Percentiles rank a stretch among this genome's conserved stretches.
Evolutionary conservation across 1,140 invertebrate species (phyloP).

Genomic region (Phortica variegata): DNA sequence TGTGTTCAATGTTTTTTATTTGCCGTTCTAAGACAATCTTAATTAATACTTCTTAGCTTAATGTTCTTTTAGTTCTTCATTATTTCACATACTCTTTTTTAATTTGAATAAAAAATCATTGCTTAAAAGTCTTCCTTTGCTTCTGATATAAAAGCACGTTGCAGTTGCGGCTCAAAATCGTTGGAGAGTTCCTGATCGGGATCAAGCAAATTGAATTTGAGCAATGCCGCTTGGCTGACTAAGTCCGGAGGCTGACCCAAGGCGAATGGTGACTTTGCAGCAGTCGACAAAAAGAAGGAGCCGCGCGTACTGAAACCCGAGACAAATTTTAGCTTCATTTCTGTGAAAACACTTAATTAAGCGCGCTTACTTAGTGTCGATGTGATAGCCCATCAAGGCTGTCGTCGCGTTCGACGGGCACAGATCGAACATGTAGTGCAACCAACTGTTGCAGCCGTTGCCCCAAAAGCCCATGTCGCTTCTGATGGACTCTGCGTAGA

Average conservation of each 20-base stretch:
- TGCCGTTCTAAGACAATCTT: not conserved
- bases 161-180: slow-evolving; percentile 35
- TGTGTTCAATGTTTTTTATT: too few species aligned
- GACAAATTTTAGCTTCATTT: not conserved
- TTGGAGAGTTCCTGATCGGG: slow-evolving; percentile 13
- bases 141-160: slow-evolving; percentile 25
- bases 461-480: slow-evolving; percentile 71
- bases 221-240: slow-evolving; percentile 25
- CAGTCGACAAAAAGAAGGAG: slow-evolving; percentile 63
- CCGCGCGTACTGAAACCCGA: slow-evolving; percentile 58
- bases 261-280: slow-evolving; percentile 61
- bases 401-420: slow-evolving; percentile 58
- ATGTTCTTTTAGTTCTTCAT: slow-evolving; percentile 22
- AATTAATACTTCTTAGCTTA: slow-evolving; percentile 8
- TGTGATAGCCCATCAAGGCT: slow-evolving; percentile 65
- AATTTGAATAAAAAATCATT: slow-evolving; percentile 4
- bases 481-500: slow-evolving; percentile 71
- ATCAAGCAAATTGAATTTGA: slow-evolving; percentile 7
- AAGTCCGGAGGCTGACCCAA: slow-evolving; percentile 33
- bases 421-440: slow-evolving; percentile 64
- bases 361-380: slow-evolving; percentile 8
- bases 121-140: slow-evolving; percentile 10
- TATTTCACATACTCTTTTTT: slow-evolving; percentile 20
- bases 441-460: slow-evolving; percentile 66
- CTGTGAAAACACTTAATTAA: too few species aligned